Evolutionary conservation across 64 coral and sea anemone genomes (phyloP), one percentile per base, ranked within the genome.

Genomic region (Montipora foliosa): DNA sequence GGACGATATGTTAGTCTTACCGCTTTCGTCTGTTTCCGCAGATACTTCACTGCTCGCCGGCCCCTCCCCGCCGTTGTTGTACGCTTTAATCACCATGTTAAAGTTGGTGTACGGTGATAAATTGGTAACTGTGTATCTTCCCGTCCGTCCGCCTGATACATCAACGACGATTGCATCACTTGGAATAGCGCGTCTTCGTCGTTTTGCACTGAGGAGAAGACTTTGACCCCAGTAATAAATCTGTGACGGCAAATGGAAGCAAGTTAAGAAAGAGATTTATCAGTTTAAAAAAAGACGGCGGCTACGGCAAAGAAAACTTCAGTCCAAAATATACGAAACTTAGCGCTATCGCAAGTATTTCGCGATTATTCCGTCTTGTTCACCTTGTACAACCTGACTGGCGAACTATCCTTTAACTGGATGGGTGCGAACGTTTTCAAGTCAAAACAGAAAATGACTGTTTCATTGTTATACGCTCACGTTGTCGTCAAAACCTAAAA

Each of bases 51-150:
- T 88, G 61, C 95, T 96, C 53, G 47, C 0, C 5, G 95, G 95
- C 16, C 95, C 95, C 44, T 90, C 92, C 37, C 95, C 95, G 6
- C 88, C 91, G 59, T 91, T 93, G 45, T 93, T 96, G 52, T 81
- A 96, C 3, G 95, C 95, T 67, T 87, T 96, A 37, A 96, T 72
- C 0, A 19, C 80, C 44, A 96, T 29, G 12, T 45, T 67, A 58
- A 93, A 96, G 57, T 76, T 90, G 12, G 55, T 83, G 37, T 64
- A 90, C 14, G 91, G 91, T 16, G 67, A 76, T 4, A 96, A 78
- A 2, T 87, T 87, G 53, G 55, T 37, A 12, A 96, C 92, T 1
- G 66, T 85, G 17, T 76, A 29, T 13, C 44, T 37, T 3, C 78
- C 68, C 6, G 3, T 21, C 4, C n/a, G 17, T 16, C 79, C 13